Evolutionary conservation across 2,888 invertebrate species (phyloP).

Genomic region (Eumacrocentrus americanus): DNA sequence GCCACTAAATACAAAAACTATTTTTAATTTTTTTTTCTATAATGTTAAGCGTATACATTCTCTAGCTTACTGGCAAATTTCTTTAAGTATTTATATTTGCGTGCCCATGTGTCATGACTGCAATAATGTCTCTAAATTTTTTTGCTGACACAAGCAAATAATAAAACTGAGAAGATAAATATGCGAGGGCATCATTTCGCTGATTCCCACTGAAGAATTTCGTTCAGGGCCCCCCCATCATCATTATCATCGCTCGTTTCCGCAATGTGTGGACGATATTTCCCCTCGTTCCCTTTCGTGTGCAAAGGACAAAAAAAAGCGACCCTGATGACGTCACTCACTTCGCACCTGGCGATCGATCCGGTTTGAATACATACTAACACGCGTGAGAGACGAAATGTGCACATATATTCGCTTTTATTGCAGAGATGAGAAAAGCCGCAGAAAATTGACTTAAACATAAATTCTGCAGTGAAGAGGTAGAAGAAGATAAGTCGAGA

Average conservation of each 20-base stretch:
- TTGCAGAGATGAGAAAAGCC: background rate
- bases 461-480: background rate
- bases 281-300: background rate
- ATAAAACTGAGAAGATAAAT: background rate
- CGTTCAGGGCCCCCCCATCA: background rate
- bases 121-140: background rate
- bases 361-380: conserved; percentile 18
- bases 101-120: no score
- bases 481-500: no score
- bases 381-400: conserved; percentile 8
- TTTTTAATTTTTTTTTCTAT: no score
- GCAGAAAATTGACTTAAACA: background rate
- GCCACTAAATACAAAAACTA: no score
- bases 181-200: background rate
- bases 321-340: conserved; percentile 38
- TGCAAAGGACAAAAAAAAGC: conserved; percentile 1
- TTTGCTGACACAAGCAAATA: background rate
- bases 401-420: background rate
- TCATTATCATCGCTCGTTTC: background rate
- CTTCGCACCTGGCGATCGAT: conserved; percentile 34
- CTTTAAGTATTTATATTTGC: no score
- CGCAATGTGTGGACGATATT: background rate
- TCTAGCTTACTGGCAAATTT: no score
- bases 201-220: background rate
- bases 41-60: no score